Conservation (phyloP, 2,113 vertebrate species). For the Parotia lawesii region DNA sequence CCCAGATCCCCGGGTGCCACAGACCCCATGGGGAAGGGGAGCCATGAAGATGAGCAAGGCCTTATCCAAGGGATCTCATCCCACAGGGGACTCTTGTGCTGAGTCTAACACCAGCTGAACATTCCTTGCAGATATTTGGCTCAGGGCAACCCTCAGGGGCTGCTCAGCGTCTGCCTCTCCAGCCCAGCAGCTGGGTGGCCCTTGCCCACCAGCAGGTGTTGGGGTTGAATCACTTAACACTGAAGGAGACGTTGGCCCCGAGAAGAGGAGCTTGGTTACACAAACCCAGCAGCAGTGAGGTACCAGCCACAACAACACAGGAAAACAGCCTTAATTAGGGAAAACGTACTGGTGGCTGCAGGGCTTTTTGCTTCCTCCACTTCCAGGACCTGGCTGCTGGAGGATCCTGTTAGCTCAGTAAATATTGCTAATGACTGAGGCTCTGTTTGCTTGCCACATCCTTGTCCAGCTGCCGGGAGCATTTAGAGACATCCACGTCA, state of each 20-base stretch:
- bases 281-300: not conserved
- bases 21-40: not conserved
- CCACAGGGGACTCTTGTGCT: not conserved
- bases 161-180: not conserved
- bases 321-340: conserved; percentile 1
- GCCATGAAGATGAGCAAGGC: not conserved
- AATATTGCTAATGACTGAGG: conserved; percentile 24
- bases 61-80: not conserved
- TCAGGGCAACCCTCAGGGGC: not conserved
- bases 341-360: not conserved
- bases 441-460: not conserved
- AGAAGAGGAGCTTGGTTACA: not conserved
- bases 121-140: not conserved
- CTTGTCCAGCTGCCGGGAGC: not conserved
- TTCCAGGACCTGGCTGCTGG: not conserved
- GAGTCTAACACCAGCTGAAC: not conserved
- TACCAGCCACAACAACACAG: not conserved
- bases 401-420: conserved; percentile 26
- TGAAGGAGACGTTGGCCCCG: not conserved
- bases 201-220: not conserved
- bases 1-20: not conserved
- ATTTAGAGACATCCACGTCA: not conserved
- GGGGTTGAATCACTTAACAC: not conserved
- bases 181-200: not conserved
- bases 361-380: not conserved